phyloP scores from a whole-genome alignment of 2,113 vertebrate species.

The Ploceus nigricollis region DNA sequence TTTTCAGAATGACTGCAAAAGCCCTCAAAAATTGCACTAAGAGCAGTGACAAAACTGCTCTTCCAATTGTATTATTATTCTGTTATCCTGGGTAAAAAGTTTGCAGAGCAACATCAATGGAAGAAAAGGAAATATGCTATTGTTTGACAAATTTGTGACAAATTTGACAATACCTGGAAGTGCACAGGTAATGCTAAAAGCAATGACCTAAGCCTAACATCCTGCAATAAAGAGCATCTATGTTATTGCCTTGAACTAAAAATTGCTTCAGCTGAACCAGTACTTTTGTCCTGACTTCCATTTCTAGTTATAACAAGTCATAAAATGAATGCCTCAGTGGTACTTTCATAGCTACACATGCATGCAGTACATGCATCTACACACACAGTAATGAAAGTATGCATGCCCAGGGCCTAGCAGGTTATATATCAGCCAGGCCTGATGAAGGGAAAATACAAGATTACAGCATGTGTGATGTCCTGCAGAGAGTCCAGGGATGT shows the following conservation, averaged over 20 bases:
- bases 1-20: background rate
- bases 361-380: too few relatives aligned
- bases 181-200: background rate
- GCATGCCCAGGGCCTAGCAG: background rate
- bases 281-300: background rate
- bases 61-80: background rate
- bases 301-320: background rate
- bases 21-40: background rate
- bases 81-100: background rate
- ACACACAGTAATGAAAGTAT: rapidly evolving
- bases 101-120: background rate
- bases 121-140: background rate
- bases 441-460: background rate
- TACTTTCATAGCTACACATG: background rate
- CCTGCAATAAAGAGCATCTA: background rate
- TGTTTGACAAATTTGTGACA: background rate
- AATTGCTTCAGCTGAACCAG: background rate
- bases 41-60: background rate
- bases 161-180: background rate
- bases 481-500: background rate
- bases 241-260: background rate
- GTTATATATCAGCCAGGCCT: background rate
- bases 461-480: rapidly evolving
- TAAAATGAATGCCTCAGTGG: background rate
- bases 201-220: background rate